Conservation (phyloP, 1,140 invertebrate genomes). For the Acromyrmex echinatior region DNA sequence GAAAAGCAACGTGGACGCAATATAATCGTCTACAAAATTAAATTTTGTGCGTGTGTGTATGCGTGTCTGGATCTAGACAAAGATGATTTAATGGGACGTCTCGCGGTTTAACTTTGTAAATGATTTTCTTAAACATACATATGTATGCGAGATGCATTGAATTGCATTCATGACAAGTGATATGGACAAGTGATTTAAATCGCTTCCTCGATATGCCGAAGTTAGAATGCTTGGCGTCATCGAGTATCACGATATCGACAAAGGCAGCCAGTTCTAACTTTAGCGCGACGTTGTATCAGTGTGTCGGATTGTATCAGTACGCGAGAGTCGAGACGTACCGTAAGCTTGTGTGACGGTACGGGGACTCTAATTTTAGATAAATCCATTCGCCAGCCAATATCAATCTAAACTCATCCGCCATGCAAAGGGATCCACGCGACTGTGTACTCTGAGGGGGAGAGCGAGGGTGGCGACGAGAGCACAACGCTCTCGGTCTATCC, state of each 20-base stretch:
- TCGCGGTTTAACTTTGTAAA: not conserved
- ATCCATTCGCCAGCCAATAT: conserved; percentile 70
- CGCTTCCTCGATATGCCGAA: conserved; percentile 13
- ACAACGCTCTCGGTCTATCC: conserved; percentile 57
- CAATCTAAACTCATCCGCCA: conserved; percentile 55
- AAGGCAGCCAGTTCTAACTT: conserved; percentile 61
- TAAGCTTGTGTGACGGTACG: conserved; percentile 46
- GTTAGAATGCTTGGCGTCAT: conserved; percentile 25
- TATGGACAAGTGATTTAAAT: conserved; percentile 20
- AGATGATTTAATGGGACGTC: no score
- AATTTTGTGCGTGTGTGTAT: not conserved
- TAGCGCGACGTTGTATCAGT: conserved; percentile 33
- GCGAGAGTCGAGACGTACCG: conserved; percentile 2
- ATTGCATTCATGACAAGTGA: not conserved
- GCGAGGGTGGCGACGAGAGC: conserved; percentile 3
- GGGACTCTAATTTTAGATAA: conserved; percentile 77
- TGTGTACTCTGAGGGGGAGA: not conserved
- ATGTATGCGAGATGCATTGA: not conserved
- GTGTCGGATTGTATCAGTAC: not conserved
- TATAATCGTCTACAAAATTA: conserved; percentile 19
- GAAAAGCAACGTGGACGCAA: no score
- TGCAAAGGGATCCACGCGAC: conserved; percentile 33
- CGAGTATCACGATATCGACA: not conserved
- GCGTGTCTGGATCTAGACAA: no score
- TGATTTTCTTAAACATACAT: not conserved